A percentile compares a stretch with the other conserved stretches of the same genome.
These are phyloP conservation scores for Sarotherodon lohbergeri DNA, from an alignment of 2,113 vertebrate genomes.

Conservation along the genomic window DNA sequence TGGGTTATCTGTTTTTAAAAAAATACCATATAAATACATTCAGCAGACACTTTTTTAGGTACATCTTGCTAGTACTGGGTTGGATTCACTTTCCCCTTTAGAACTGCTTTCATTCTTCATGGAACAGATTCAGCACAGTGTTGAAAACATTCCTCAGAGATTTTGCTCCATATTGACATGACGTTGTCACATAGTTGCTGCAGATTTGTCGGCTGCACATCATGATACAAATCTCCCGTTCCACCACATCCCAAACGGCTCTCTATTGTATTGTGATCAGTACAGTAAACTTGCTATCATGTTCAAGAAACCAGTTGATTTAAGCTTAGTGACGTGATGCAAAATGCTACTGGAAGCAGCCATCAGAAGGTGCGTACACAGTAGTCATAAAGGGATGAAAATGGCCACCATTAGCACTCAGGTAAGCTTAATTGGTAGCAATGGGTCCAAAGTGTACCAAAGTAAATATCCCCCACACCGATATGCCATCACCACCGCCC, in stretches of 20 bases:
- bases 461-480: background rate
- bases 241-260: background rate
- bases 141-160: background rate
- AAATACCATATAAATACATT: background rate
- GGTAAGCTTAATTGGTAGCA: background rate
- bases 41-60: background rate
- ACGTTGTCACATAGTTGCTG: background rate
- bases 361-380: fast-evolving
- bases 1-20: background rate
- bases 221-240: background rate
- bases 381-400: background rate
- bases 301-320: background rate
- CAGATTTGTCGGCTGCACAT: background rate
- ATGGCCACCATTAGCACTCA: background rate
- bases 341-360: background rate
- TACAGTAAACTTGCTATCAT: background rate
- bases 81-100: background rate
- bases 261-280: background rate
- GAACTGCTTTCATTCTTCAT: background rate
- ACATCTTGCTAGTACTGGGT: background rate
- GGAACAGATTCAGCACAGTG: background rate
- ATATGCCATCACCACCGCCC: background rate
- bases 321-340: background rate
- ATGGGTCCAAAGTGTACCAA: background rate
- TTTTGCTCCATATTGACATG: background rate